These are phyloP conservation scores for Pteronotus mesoamericanus DNA, from an alignment of 2,797 vertebrate species.

Conservation along the genomic window DNA sequence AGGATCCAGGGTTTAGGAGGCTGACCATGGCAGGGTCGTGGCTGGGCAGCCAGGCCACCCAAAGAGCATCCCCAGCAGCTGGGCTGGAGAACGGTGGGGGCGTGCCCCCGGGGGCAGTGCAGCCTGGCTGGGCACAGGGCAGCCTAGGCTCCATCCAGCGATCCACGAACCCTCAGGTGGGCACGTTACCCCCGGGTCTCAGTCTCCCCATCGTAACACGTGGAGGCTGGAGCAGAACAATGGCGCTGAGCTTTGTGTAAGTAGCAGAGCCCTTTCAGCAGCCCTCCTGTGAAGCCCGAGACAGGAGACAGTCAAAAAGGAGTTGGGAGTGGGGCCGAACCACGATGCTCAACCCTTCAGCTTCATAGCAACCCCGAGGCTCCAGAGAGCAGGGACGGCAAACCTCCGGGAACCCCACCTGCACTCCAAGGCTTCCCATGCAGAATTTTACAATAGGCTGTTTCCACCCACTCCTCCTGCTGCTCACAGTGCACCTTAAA, in stretches of 20 bases:
- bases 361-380: background rate
- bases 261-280: background rate
- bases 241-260: background rate
- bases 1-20: background rate
- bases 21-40: rapidly evolving
- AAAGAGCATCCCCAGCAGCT: background rate
- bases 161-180: background rate
- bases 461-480: background rate
- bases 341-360: background rate
- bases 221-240: background rate
- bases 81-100: rapidly evolving
- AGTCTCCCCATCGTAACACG: background rate
- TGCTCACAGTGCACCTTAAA: background rate
- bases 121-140: background rate
- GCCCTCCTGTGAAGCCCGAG: rapidly evolving
- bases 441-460: background rate
- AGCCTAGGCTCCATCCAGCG: background rate
- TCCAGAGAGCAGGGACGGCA: background rate
- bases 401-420: background rate
- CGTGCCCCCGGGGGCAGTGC: background rate
- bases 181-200: background rate
- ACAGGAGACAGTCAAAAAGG: background rate
- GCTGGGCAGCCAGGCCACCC: background rate
- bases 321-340: rapidly evolving
- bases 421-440: rapidly evolving